Evolutionary conservation across 2,797 vertebrate species (phyloP).

Genomic region (Garrulus glandarius): DNA sequence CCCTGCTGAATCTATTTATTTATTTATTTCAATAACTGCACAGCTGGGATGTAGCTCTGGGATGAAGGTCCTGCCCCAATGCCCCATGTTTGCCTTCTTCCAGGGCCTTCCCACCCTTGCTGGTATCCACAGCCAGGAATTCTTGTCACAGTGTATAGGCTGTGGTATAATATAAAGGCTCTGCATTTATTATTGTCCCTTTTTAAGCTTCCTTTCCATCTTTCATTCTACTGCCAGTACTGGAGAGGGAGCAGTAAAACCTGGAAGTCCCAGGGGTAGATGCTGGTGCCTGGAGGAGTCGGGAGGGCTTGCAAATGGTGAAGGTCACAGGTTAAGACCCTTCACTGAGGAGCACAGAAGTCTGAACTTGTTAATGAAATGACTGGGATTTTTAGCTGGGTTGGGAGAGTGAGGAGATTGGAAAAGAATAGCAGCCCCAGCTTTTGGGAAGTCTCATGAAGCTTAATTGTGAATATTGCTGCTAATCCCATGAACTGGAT

Average conservation of each 20-base stretch:
- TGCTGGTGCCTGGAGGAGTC: conserved; percentile 35
- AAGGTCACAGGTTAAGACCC: conserved; percentile 73
- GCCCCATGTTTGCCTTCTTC: not conserved
- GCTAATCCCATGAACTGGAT: not conserved
- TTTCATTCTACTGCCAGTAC: not conserved
- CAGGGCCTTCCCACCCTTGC: not conserved
- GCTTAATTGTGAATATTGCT: not conserved
- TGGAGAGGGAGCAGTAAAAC: conserved; percentile 61
- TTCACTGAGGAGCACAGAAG: conserved; percentile 63
- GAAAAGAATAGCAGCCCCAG: not conserved
- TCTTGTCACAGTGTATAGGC: not conserved
- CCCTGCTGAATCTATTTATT: not conserved
- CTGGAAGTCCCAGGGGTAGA: conserved; percentile 41
- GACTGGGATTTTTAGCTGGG: conserved; percentile 6
- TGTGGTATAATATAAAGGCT: not conserved
- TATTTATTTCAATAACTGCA: not conserved
- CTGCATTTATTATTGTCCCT: not conserved
- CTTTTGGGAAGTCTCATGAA: not conserved
- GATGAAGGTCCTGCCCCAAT: not conserved
- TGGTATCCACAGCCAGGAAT: not conserved
- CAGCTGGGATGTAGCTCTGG: not conserved
- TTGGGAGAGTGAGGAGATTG: not conserved
- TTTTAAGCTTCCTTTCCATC: not conserved
- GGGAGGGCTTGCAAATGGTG: conserved; percentile 54
- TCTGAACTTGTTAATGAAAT: conserved; percentile 63